Conservation (phyloP, 2,797 vertebrate species). For the Enteromius radiatus region DNA sequence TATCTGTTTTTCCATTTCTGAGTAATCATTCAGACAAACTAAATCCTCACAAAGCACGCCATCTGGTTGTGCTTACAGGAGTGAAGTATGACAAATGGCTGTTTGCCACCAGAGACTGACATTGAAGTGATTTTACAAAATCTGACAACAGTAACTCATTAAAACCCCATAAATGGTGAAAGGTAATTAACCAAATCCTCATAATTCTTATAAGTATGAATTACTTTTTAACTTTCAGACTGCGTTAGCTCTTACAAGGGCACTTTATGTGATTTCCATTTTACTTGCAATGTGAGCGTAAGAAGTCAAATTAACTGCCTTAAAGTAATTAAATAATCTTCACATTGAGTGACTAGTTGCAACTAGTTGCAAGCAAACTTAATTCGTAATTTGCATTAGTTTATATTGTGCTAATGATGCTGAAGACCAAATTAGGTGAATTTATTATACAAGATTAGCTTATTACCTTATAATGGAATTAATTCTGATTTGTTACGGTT, state of each 20-base stretch:
- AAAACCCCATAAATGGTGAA: constrained; percentile 24
- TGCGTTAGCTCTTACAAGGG: background rate
- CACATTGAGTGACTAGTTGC: background rate
- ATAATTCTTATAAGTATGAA: background rate
- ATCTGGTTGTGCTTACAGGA: constrained; percentile 55
- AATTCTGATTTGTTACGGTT: background rate
- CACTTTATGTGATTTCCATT: background rate
- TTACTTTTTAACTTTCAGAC: background rate
- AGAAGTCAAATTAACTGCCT: background rate
- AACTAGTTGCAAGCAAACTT: background rate
- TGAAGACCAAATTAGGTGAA: background rate
- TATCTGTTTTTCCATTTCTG: constrained; percentile 39
- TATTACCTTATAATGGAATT: background rate
- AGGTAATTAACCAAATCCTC: constrained; percentile 7
- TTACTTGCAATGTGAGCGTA: background rate
- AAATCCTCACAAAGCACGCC: constrained; percentile 47
- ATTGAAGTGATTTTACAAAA: constrained; percentile 25
- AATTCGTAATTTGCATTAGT: background rate
- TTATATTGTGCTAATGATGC: background rate
- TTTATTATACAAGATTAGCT: background rate
- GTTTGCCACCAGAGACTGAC: constrained; percentile 51
- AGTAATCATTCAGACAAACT: constrained; percentile 46
- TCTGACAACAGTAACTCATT: constrained; percentile 18
- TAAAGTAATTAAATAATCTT: background rate
- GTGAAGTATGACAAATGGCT: constrained; percentile 40